phyloP scores from a whole-genome alignment of 1,140 invertebrate genomes.

The Neodiprion virginianus region DNA sequence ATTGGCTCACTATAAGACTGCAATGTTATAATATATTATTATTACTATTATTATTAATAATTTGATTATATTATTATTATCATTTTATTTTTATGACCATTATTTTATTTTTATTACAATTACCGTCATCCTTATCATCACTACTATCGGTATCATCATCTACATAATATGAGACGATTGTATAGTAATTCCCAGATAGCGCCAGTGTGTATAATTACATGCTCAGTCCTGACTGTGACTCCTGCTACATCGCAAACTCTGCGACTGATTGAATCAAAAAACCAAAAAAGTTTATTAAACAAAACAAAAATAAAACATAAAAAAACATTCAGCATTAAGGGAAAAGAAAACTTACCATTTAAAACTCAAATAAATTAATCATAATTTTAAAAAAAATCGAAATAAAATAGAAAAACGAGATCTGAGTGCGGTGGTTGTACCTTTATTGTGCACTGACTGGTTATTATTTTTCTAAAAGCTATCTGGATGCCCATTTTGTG shows the following conservation, averaged over 20 bases:
- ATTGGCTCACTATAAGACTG: conserved; percentile 43
- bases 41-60: conserved; percentile 25
- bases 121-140: not conserved
- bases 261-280: too few relatives aligned
- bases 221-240: too few relatives aligned
- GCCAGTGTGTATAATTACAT: conserved; percentile 1
- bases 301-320: too few relatives aligned
- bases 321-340: too few relatives aligned
- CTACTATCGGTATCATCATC: not conserved
- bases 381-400: not conserved
- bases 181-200: not conserved
- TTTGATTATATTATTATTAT: conserved; percentile 21
- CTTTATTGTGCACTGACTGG: not conserved
- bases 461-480: not conserved
- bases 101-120: not conserved
- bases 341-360: too few relatives aligned
- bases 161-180: not conserved
- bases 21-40: conserved; percentile 39
- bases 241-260: too few relatives aligned
- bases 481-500: not conserved
- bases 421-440: conserved; percentile 1
- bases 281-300: too few relatives aligned
- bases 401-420: not conserved
- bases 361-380: too few relatives aligned
- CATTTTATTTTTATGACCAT: not conserved